Evolutionary conservation across 2,888 invertebrate genomes (phyloP).

Genomic region (Piscicola geometra): DNA sequence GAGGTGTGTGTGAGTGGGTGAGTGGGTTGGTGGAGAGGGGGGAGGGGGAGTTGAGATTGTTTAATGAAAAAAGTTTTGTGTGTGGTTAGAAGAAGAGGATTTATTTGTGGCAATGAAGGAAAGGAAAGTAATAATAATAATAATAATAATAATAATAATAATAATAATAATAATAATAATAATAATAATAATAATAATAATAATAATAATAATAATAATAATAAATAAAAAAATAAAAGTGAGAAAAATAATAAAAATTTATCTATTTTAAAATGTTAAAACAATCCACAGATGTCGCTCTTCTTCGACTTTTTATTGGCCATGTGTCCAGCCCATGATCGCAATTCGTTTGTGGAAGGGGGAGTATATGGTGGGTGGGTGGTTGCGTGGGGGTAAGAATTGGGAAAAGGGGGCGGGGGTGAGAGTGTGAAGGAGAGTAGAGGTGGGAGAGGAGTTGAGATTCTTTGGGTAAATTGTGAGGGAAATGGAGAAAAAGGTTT

Average conservation of each 20-base stretch:
- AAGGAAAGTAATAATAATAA: no score
- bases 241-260: no score
- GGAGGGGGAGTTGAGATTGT: not conserved
- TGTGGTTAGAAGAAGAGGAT: no score
- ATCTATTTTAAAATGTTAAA: no score
- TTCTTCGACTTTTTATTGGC: slow-evolving; percentile 60
- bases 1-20: not conserved
- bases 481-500: not conserved
- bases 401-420: not conserved
- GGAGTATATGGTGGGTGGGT: slow-evolving; percentile 5
- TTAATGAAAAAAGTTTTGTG: no score
- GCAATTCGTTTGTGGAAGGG: slow-evolving; percentile 50
- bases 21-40: not conserved
- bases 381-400: slow-evolving; percentile 23
- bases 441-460: not conserved
- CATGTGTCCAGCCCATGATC: slow-evolving; percentile 54
- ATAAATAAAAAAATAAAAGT: no score
- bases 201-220: no score
- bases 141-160: no score
- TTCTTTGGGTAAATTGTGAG: not conserved
- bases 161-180: no score
- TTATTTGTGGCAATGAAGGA: no score
- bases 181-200: no score
- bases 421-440: not conserved
- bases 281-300: slow-evolving; percentile 56